A percentile compares a stretch with the other conserved stretches of the same genome.
Conservation (phyloP, 2,113 vertebrate genomes). For the Crotophaga sulcirostris region DNA sequence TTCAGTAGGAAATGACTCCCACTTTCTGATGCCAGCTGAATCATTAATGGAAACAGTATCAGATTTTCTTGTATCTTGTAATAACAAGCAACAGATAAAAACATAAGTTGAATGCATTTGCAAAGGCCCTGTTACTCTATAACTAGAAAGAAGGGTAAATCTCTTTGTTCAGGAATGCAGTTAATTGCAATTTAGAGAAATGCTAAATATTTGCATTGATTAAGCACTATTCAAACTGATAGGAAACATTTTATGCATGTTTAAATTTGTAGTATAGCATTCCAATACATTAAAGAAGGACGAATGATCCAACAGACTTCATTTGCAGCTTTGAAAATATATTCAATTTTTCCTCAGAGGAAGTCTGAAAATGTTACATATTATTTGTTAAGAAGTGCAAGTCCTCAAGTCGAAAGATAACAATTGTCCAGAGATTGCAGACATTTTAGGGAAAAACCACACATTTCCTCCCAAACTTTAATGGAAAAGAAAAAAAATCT, state of each 20-base stretch:
- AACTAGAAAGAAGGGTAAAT: background rate
- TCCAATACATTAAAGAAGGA: background rate
- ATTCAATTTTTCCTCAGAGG: slow-evolving; percentile 9
- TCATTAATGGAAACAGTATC: background rate
- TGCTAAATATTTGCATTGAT: background rate
- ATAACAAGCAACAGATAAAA: background rate
- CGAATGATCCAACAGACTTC: background rate
- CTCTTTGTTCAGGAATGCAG: background rate
- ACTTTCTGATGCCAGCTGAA: background rate
- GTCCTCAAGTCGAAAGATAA: background rate
- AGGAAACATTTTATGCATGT: background rate
- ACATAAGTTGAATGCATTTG: background rate
- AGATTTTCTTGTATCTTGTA: slow-evolving; percentile 9
- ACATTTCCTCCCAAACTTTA: background rate
- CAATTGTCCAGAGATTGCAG: background rate
- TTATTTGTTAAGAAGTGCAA: background rate
- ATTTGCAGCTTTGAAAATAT: background rate
- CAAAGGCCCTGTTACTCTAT: background rate
- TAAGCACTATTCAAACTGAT: background rate
- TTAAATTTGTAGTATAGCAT: background rate
- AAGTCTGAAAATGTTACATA: background rate
- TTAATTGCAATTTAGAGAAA: slow-evolving; percentile 8
- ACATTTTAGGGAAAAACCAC: background rate
- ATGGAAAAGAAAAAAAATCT: background rate
- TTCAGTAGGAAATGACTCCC: background rate